phyloP scores from a whole-genome alignment of 2,797 vertebrate genomes.

The Clarias platycephalus region DNA sequence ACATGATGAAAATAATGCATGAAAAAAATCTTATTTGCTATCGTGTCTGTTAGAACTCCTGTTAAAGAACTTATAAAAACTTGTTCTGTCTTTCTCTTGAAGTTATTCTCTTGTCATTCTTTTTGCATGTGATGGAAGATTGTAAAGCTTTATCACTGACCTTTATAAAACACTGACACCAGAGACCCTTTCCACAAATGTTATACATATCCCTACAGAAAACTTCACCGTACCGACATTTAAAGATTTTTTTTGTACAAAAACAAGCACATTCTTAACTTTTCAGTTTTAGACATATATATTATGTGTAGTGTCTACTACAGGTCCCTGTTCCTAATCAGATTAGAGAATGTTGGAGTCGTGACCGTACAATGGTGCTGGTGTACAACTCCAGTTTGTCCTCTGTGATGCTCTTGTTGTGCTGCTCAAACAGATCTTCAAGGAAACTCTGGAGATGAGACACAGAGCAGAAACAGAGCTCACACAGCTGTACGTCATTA shows the following conservation, averaged over 20 bases:
- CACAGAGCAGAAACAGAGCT: slow-evolving; percentile 21
- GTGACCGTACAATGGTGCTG: slow-evolving; percentile 78
- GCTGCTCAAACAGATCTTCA: slow-evolving; percentile 83
- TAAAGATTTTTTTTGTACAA: no score
- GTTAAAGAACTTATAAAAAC: background rate
- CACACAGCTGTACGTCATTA: background rate
- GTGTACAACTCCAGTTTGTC: slow-evolving; percentile 85
- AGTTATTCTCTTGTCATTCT: no score
- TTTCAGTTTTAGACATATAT: background rate
- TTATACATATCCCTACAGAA: background rate
- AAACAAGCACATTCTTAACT: background rate
- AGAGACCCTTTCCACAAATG: background rate
- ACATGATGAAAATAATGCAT: background rate
- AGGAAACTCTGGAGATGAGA: slow-evolving; percentile 80
- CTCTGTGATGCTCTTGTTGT: slow-evolving; percentile 75
- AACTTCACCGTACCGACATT: background rate
- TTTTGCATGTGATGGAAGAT: background rate
- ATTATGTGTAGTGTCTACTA: background rate
- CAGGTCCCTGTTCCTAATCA: background rate
- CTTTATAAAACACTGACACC: background rate
- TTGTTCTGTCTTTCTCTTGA: background rate
- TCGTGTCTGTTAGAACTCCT: background rate
- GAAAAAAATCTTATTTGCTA: background rate
- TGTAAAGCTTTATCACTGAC: background rate
- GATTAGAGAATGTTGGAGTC: background rate